Evolutionary conservation across 2,113 vertebrate species (phyloP).

Genomic region (Carlito syrichta): DNA sequence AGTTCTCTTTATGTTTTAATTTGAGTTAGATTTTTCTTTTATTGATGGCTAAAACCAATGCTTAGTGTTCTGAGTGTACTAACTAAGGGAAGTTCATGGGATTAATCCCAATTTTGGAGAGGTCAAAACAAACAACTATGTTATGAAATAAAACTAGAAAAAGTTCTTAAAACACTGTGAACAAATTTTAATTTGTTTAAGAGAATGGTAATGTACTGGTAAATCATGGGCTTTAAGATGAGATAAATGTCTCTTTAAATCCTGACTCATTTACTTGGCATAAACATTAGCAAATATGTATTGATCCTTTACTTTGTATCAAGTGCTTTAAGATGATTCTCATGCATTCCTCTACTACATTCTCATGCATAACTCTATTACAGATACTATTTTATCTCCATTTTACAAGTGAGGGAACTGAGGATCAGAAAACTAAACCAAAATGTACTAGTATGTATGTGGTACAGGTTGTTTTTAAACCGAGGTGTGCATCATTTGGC

Average conservation of each 20-base stretch:
- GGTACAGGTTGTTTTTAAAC: background rate
- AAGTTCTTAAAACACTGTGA: background rate
- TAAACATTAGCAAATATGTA: background rate
- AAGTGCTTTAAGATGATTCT: background rate
- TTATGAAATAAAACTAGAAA: background rate
- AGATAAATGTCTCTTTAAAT: background rate
- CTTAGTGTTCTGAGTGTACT: background rate
- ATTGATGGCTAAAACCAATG: background rate
- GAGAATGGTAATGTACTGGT: background rate
- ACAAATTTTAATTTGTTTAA: background rate
- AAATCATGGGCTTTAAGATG: background rate
- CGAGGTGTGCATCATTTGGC: background rate
- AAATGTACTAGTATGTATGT: background rate
- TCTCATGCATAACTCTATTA: too few species aligned
- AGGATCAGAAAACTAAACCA: background rate
- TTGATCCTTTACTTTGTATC: background rate
- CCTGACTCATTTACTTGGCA: background rate
- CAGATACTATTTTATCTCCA: background rate
- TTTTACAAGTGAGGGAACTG: background rate
- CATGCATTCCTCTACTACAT: background rate
- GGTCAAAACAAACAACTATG: background rate
- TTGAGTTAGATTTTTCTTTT: background rate
- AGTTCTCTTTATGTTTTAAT: background rate
- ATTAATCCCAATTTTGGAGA: background rate
- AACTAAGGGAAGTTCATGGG: background rate